Percentiles rank a stretch among this genome's conserved stretches.
phyloP scores from a whole-genome alignment of 2,113 vertebrate genomes.

The Herpetotheres cachinnans region DNA sequence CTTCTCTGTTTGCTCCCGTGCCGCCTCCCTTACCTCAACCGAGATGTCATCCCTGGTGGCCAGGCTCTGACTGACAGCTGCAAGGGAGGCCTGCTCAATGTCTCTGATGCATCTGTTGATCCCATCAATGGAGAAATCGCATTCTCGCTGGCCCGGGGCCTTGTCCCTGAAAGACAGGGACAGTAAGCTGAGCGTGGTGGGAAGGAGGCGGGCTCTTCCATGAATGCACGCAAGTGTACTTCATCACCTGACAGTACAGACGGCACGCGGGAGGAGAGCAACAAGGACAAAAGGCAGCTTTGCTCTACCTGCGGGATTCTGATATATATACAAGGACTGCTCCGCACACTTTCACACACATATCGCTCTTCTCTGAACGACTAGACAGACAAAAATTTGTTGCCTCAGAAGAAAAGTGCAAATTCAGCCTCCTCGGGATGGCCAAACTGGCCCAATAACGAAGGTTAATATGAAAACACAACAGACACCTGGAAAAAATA shows the following conservation, averaged over 20 bases:
- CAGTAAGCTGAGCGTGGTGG: rapidly evolving
- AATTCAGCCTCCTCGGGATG: not conserved
- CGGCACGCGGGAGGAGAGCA: not conserved
- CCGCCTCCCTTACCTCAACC: constrained; percentile 82
- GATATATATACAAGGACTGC: not conserved
- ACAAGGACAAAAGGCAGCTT: not conserved
- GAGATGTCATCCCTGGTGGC: constrained; percentile 97
- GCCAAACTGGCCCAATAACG: not conserved
- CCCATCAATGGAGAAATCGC: constrained; percentile 94
- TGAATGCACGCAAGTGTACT: rapidly evolving
- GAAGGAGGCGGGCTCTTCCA: not conserved
- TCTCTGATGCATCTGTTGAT: constrained; percentile 96
- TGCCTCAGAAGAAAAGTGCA: not conserved
- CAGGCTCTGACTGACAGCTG: constrained; percentile 90
- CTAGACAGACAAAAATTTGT: not conserved
- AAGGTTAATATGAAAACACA: not conserved
- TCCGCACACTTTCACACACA: not conserved
- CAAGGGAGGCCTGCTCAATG: constrained; percentile 95
- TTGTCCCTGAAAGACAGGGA: constrained; percentile 84
- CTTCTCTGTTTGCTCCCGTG: rapidly evolving
- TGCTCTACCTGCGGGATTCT: not conserved
- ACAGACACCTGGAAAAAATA: not conserved
- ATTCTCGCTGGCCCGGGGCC: constrained; percentile 95
- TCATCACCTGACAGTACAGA: not conserved
- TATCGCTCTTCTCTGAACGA: rapidly evolving